A percentile compares a stretch with the other conserved stretches of the same genome.
phyloP scores from a whole-genome alignment of 2,888 invertebrate genomes.

The Tanaodytes sp. region DNA sequence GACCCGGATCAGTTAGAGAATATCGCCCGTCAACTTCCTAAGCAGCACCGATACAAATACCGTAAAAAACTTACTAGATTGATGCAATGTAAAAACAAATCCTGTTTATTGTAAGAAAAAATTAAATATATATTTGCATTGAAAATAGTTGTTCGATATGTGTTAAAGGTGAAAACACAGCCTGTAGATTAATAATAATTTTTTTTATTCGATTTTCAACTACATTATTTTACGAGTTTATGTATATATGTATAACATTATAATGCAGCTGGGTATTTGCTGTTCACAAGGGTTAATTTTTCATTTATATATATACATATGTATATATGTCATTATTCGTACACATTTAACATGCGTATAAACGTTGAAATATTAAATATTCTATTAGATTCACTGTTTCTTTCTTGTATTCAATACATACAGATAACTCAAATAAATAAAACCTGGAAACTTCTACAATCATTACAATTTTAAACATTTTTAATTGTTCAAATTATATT shows the following conservation, averaged over 20 bases:
- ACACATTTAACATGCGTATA: conserved; percentile 63
- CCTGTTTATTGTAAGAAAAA: conserved; percentile 8
- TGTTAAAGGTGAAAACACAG: conserved; percentile 1
- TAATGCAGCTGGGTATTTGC: conserved; percentile 44
- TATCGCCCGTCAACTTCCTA: conserved; percentile 70
- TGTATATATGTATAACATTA: conserved; percentile 60
- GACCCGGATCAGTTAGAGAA: conserved; percentile 85
- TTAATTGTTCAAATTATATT: too few species aligned
- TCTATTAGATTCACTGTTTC: conserved; percentile 42
- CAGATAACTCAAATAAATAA: too few species aligned
- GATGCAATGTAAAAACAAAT: conserved; percentile 7
- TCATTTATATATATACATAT: conserved; percentile 23
- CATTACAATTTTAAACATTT: conserved; percentile 16
- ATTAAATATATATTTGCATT: too few species aligned
- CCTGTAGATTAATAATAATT: conserved; percentile 51
- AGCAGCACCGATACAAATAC: conserved; percentile 56
- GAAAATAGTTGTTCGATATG: too few species aligned
- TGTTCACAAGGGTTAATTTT: conserved; percentile 24
- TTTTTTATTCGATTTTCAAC: conserved; percentile 62
- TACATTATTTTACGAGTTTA: conserved; percentile 61
- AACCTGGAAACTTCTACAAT: too few species aligned
- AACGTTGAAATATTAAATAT: conserved; percentile 59
- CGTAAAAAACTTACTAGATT: conserved; percentile 27
- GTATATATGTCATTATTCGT: conserved; percentile 54
- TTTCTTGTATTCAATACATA: conserved; percentile 28